Base-by-base conservation (phyloP, 30 jellyfish, hydroid and myxozoan genomes). In the Pseudorhiza aurosa region DNA sequence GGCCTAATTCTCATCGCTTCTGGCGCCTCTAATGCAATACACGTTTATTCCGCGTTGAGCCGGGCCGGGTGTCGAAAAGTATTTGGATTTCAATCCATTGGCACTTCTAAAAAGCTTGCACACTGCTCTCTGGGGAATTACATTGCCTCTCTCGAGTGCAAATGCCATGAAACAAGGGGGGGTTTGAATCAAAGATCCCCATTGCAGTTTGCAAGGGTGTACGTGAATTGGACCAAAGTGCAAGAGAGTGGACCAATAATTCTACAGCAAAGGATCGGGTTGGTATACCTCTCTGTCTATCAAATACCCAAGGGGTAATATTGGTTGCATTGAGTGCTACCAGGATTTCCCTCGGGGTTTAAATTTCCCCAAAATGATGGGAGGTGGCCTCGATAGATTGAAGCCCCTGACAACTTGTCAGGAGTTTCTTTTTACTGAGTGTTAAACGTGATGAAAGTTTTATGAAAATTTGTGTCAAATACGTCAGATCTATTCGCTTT, bases 1-100 rank as follows among this genome's bases (percentile, higher is more conserved):
- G 96, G 88, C 77, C 89, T 70, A 8, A 63, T 87, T 47, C 44
- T 81, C 56, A 65, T 93, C 1, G 97, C 93, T 2, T 55, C 83
- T 4, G 86, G 88, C 15, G 32, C 95, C 0, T 42, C 82, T 45
- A 59, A 42, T 7, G 90, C 67, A 15, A 31, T 58, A 44, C 76
- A 85, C 33, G 88, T 65, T 74, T 62, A 85, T 32, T 72, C 78
- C 24, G 89, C 88, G 26, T 40, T 82, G 18, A 85, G 89, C 5
- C 82, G 83, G 19, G 47, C 90, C 0, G 56, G 51, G 12, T 67
- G 85, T 72, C 89, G 96, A 21, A 31, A 18, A 5, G 37, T 70
- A 18, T 77, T 73, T 51, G 49, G 18, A 15, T 77, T 93, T 57
- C 82, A 79, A 44, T 60, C 89, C 17, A 58, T 49, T 50, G 96